phyloP scores from a whole-genome alignment of 2,113 vertebrate species.

The Ploceus nigricollis region DNA sequence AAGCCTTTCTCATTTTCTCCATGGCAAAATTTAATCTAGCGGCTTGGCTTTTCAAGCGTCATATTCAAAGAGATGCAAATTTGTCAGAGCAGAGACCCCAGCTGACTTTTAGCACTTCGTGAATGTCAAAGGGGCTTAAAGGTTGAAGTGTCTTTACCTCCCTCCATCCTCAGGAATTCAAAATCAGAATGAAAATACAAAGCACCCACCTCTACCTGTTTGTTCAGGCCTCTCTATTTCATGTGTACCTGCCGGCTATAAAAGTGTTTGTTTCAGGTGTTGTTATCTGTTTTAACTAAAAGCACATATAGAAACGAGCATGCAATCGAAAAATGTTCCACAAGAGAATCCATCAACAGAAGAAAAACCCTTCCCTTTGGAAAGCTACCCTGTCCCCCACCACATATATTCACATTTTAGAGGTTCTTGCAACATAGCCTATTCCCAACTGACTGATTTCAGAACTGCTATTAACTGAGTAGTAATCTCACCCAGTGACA shows the following conservation, averaged over 20 bases:
- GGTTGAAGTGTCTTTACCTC: slow-evolving; percentile 76
- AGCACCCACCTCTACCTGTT: slow-evolving; percentile 29
- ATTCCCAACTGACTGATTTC: slow-evolving; percentile 31
- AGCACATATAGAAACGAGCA: slow-evolving; percentile 21
- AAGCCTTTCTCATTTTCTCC: slow-evolving; percentile 85
- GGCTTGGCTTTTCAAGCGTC: slow-evolving; percentile 83
- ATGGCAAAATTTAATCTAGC: slow-evolving; percentile 88
- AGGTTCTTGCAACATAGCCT: neutral
- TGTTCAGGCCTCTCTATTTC: slow-evolving; percentile 49
- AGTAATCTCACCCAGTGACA: slow-evolving; percentile 26
- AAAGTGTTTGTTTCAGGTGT: slow-evolving; percentile 46
- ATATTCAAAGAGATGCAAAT: slow-evolving; percentile 89
- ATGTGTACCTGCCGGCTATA: slow-evolving; percentile 44
- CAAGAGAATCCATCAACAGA: neutral
- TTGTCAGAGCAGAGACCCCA: slow-evolving; percentile 80
- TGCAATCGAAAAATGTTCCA: slow-evolving; percentile 11
- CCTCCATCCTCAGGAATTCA: slow-evolving; percentile 65
- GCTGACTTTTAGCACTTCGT: slow-evolving; percentile 85
- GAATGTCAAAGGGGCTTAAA: slow-evolving; percentile 90
- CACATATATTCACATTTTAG: slow-evolving; percentile 23
- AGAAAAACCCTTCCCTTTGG: neutral
- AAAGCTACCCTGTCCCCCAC: neutral
- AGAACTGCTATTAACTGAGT: slow-evolving; percentile 32
- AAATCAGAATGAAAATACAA: slow-evolving; percentile 54
- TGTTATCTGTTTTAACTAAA: slow-evolving; percentile 57